Conservation (phyloP, 2,888 invertebrate genomes). For the Amiota communis region DNA sequence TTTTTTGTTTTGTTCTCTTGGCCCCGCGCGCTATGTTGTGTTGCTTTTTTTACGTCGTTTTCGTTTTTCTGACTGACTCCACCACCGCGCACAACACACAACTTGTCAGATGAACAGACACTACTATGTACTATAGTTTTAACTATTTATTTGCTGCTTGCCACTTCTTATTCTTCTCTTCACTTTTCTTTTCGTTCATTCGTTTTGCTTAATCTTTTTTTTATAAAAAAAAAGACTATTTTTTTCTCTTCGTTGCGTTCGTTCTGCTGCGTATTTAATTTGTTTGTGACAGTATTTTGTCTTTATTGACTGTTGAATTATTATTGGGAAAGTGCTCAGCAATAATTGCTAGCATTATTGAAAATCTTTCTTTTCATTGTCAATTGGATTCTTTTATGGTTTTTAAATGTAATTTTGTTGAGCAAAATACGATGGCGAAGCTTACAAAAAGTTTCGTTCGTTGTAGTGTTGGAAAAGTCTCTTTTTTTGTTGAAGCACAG, state of each 20-base stretch:
- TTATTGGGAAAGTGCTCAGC: background rate
- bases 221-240: background rate
- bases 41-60: background rate
- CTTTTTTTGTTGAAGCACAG: too few relatives aligned
- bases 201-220: background rate
- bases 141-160: background rate
- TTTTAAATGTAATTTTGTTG: background rate
- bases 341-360: slow-evolving; percentile 3
- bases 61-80: background rate
- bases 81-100: background rate
- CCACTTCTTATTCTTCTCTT: slow-evolving; percentile 5
- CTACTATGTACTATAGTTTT: too few relatives aligned
- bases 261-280: background rate
- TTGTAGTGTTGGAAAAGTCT: too few relatives aligned
- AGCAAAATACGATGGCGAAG: too few relatives aligned
- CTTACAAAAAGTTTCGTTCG: too few relatives aligned
- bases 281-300: slow-evolving; percentile 2
- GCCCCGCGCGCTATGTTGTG: background rate
- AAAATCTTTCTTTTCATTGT: slow-evolving; percentile 11
- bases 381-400: background rate
- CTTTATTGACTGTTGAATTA: background rate
- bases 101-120: background rate
- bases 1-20: background rate
- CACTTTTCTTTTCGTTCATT: background rate
- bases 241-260: too few relatives aligned